Percentiles rank a stretch among this genome's conserved stretches.
These are phyloP conservation scores for Xenopus petersii DNA, from an alignment of 2,797 vertebrate genomes.

Conservation along the genomic window DNA sequence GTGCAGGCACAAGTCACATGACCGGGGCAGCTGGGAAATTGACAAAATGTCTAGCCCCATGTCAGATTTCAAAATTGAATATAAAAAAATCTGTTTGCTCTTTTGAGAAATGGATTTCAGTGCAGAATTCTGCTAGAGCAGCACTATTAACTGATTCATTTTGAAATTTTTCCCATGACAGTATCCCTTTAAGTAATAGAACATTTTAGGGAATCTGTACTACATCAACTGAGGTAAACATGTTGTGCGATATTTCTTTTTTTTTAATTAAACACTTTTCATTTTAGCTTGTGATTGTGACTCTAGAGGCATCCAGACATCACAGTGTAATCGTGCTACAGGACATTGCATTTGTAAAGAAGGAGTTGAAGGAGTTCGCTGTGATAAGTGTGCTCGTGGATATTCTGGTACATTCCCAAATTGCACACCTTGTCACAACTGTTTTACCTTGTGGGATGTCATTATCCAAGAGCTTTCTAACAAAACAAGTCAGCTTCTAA, in stretches of 20 bases:
- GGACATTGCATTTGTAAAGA: constrained; percentile 86
- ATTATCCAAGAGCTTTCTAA: constrained; percentile 81
- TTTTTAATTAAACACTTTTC: constrained; percentile 2
- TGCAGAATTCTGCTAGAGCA: too few relatives aligned
- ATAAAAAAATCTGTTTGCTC: too few relatives aligned
- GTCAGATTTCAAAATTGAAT: too few relatives aligned
- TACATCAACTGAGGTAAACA: too few relatives aligned
- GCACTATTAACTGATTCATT: too few relatives aligned
- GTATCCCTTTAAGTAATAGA: too few relatives aligned
- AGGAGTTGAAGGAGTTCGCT: constrained; percentile 79
- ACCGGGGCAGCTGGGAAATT: too few relatives aligned
- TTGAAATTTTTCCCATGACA: too few relatives aligned
- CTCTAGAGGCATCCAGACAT: constrained; percentile 74
- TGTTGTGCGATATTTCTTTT: not conserved
- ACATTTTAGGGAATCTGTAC: too few relatives aligned
- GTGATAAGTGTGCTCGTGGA: constrained; percentile 85
- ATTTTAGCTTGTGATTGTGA: constrained; percentile 89
- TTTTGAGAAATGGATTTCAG: too few relatives aligned
- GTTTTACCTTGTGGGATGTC: constrained; percentile 87
- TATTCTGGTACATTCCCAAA: constrained; percentile 85
- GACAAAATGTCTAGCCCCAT: too few relatives aligned
- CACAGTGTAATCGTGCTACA: constrained; percentile 78
- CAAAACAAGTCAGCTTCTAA: constrained; percentile 83
- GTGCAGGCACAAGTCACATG: too few relatives aligned
- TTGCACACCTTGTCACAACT: constrained; percentile 87